Evolutionary conservation across 2,113 vertebrate species (phyloP), one percentile per base, ranked within the genome.

Genomic region (Erpornis zantholeuca): DNA sequence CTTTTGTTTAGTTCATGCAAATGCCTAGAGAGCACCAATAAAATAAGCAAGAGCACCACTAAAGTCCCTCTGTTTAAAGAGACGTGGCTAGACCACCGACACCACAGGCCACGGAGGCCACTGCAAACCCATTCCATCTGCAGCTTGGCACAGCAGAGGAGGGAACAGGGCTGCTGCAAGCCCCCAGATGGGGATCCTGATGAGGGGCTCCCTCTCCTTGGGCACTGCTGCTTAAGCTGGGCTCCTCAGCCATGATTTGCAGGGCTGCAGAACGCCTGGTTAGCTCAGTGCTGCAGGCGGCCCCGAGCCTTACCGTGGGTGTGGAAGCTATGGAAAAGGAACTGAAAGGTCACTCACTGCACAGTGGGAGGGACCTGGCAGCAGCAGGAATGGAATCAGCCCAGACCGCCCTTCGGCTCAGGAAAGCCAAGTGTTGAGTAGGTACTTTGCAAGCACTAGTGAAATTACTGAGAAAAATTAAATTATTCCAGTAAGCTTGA

Each of bases 101-200:
- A 3, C 15, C 13, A 12, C 7, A 1, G 10, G 33, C 5, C 2
- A 0, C 3, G 0, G 40, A 61, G 25, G 4, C 33, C 36, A 2
- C 38, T 11, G 14, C 22, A 45, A 87, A 36, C 12, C 15, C 31
- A n/a, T 33, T 10, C 1, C 3, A 6, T 21, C 50, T 21, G 15
- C 16, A 38, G 11, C n/a, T 70, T 65, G n/a, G 35, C 36, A 52
- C 44, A 56, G 33, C 11, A 27, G 8, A 45, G 27, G 47, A 72
- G 19, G n/a, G 13, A 64, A 22, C 4, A 6, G 11, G 44, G 31
- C 17, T 38, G 29, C n/a, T 50, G 54, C 35, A 52, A 81, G 25
- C 17, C 47, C 29, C 36, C 25, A 23, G 8, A 22, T 2, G 6
- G 21, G 2, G 7, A 29, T 31, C 10, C 21, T 47, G 20, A 15